Percentiles rank a stretch among this genome's conserved stretches.
These are phyloP conservation scores for Drosophila cardini DNA, from an alignment of 1,140 invertebrate species.

Conservation along the genomic window DNA sequence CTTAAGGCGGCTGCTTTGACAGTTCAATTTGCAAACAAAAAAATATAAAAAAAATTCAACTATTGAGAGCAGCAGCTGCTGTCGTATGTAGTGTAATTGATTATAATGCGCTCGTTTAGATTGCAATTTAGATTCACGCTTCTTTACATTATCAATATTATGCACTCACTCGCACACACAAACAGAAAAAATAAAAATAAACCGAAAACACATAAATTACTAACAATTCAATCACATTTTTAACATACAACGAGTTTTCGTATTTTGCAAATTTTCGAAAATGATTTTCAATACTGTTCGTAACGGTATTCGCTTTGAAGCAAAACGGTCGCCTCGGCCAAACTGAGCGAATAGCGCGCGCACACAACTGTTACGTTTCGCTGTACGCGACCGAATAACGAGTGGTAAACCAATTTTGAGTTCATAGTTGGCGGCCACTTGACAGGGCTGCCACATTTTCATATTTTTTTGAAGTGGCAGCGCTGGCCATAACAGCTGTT, in stretches of 20 bases:
- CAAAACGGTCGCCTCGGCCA: slow-evolving; percentile 17
- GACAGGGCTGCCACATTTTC: not conserved
- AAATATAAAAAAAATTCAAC: not conserved
- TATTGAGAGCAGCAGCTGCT: slow-evolving; percentile 17
- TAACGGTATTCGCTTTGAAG: slow-evolving; percentile 22
- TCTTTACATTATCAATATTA: slow-evolving; percentile 26
- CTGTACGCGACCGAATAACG: slow-evolving; percentile 37
- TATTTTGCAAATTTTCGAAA: slow-evolving; percentile 6
- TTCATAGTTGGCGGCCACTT: slow-evolving; percentile 42
- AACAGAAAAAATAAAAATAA: slow-evolving; percentile 24
- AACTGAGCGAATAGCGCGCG: slow-evolving; percentile 13
- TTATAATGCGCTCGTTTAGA: slow-evolving; percentile 43
- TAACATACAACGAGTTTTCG: not conserved
- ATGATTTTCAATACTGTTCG: slow-evolving; percentile 22
- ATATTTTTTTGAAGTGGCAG: not conserved
- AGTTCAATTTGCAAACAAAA: slow-evolving; percentile 22
- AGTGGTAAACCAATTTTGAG: slow-evolving; percentile 4
- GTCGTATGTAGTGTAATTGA: slow-evolving; percentile 27
- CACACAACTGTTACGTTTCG: slow-evolving; percentile 42
- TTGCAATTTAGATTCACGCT: slow-evolving; percentile 39
- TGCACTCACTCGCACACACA: not conserved
- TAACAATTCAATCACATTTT: slow-evolving; percentile 27
- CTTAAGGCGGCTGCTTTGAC: slow-evolving; percentile 33
- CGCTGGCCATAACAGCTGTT: not conserved
- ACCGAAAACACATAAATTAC: slow-evolving; percentile 13